Conservation (phyloP, 1,140 invertebrate genomes). For the Ceratina japonica region DNA sequence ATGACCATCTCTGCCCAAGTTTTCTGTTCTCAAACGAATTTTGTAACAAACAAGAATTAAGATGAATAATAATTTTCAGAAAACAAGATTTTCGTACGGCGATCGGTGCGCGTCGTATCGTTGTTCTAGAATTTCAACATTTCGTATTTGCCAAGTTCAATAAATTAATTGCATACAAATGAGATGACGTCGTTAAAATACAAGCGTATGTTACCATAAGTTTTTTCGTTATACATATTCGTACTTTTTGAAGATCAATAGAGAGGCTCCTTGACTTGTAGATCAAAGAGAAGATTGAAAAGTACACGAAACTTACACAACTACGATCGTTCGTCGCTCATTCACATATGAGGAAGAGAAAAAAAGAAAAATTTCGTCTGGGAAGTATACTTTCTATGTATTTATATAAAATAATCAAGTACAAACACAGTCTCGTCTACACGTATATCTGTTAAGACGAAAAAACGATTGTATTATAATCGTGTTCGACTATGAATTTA, state of each 20-base stretch:
- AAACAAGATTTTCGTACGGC: too few species aligned
- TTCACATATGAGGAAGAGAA: too few species aligned
- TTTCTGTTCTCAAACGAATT: too few species aligned
- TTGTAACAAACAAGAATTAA: too few species aligned
- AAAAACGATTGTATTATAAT: constrained; percentile 18
- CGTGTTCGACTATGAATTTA: not conserved
- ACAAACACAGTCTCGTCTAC: constrained; percentile 9
- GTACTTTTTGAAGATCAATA: constrained; percentile 23
- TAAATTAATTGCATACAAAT: not conserved
- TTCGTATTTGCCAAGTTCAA: not conserved
- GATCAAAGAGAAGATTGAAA: constrained; percentile 10
- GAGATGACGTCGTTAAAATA: not conserved
- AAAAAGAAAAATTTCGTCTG: too few species aligned
- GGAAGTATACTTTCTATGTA: not conserved
- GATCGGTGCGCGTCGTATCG: too few species aligned
- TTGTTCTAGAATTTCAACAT: not conserved
- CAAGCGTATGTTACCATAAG: not conserved
- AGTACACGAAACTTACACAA: too few species aligned
- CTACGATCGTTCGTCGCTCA: too few species aligned
- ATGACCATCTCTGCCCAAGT: too few species aligned
- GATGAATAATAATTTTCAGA: too few species aligned
- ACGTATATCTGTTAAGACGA: constrained; percentile 1
- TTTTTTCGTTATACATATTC: constrained; percentile 20
- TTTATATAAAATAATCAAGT: constrained; percentile 28
- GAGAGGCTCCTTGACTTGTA: constrained; percentile 5